Conservation (phyloP, 2,888 invertebrate species). For the Vannuccia rotundouncinata region DNA sequence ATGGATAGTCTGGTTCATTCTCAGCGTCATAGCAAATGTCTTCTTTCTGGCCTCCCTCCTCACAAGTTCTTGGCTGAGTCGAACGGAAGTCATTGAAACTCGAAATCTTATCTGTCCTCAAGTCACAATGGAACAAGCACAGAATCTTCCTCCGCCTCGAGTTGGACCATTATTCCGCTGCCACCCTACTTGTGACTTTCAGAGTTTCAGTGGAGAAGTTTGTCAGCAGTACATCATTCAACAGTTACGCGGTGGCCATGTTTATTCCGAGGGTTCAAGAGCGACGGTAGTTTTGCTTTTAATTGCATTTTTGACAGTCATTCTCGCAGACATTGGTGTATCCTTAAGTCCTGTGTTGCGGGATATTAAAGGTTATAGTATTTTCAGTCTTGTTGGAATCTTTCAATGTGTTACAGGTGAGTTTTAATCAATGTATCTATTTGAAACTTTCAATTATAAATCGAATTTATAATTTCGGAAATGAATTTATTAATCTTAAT, state of each 20-base stretch:
- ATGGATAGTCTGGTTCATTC: neutral
- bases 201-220: neutral
- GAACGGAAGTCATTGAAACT: neutral
- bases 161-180: neutral
- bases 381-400: neutral
- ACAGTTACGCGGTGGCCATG: neutral
- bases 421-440: no score
- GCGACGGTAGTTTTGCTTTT: neutral
- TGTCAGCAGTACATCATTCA: neutral
- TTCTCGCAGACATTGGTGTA: neutral
- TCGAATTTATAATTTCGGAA: no score
- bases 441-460: no score
- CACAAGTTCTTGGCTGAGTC: neutral
- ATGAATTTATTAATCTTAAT: no score
- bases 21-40: neutral
- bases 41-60: neutral
- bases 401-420: conserved; percentile 20
- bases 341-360: neutral
- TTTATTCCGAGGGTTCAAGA: neutral
- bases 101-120: neutral
- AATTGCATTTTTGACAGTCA: neutral
- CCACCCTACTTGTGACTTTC: neutral
- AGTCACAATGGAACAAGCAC: neutral
- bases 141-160: neutral
- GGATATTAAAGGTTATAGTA: neutral